Conservation (phyloP, 2,113 vertebrate species). For the Pantherophis guttatus region DNA sequence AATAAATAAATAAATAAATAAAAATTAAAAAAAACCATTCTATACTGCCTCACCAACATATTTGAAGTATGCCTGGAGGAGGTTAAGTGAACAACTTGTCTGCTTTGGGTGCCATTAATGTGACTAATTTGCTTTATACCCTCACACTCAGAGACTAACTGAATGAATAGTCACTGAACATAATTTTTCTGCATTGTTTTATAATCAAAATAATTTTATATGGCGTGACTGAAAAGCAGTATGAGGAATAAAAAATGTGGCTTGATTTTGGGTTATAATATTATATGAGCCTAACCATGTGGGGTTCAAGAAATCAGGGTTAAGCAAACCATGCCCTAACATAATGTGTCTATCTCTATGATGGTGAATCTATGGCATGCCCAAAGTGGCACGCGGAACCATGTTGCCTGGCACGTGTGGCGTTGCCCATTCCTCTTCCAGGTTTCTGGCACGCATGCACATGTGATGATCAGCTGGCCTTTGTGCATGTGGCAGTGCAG, state of each 20-base stretch:
- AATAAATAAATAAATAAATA: too few relatives aligned
- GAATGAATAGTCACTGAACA: background rate
- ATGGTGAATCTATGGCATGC: too few relatives aligned
- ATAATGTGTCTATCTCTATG: background rate
- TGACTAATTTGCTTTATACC: background rate
- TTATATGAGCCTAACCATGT: background rate
- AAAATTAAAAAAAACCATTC: background rate
- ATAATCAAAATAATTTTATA: background rate
- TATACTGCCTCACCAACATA: too few relatives aligned
- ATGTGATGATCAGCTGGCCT: too few relatives aligned
- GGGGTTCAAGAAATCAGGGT: background rate
- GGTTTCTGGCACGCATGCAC: too few relatives aligned
- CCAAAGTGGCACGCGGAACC: too few relatives aligned
- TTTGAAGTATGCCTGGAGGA: background rate
- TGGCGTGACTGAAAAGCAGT: background rate
- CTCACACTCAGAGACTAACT: background rate
- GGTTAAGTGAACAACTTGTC: background rate
- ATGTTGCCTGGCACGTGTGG: too few relatives aligned
- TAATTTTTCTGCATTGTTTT: background rate
- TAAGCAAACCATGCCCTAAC: background rate
- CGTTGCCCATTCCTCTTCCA: too few relatives aligned
- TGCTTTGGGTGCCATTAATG: background rate
- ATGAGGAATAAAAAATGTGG: background rate
- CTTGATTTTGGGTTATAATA: background rate
- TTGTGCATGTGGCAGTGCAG: too few relatives aligned